Conservation (phyloP, 2,888 invertebrate species). For the Cataglyphis altisquamis region DNA sequence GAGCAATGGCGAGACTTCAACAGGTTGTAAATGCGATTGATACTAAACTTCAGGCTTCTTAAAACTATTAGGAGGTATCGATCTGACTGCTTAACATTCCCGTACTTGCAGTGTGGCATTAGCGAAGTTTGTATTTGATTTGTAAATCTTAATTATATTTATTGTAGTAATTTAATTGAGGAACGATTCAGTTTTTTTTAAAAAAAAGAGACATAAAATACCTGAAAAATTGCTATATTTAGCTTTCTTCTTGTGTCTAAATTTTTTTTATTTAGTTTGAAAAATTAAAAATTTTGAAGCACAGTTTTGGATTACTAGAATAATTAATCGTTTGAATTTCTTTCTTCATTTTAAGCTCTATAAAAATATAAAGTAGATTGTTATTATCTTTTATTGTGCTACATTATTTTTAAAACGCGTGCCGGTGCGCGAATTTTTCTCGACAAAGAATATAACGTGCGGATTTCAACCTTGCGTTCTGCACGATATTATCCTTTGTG, state of each 20-base stretch:
- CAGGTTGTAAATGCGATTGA: slow-evolving; percentile 19
- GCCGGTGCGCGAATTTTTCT: neutral
- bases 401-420: neutral
- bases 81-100: slow-evolving; percentile 7
- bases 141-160: neutral
- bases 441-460: neutral
- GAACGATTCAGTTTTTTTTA: neutral
- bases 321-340: neutral
- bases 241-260: neutral
- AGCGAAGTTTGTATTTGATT: neutral
- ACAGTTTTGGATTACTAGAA: neutral
- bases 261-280: neutral
- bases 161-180: neutral
- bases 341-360: neutral
- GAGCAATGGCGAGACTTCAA: slow-evolving; percentile 16
- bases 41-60: slow-evolving; percentile 20
- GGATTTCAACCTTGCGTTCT: slow-evolving; percentile 5
- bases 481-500: neutral
- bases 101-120: neutral
- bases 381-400: neutral
- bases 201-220: neutral
- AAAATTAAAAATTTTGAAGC: neutral
- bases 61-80: slow-evolving; percentile 18
- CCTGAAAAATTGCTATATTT: neutral
- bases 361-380: neutral